Evolutionary conservation across 2,797 vertebrate species (phyloP).

Genomic region (Acrossocheilus fasciatus): DNA sequence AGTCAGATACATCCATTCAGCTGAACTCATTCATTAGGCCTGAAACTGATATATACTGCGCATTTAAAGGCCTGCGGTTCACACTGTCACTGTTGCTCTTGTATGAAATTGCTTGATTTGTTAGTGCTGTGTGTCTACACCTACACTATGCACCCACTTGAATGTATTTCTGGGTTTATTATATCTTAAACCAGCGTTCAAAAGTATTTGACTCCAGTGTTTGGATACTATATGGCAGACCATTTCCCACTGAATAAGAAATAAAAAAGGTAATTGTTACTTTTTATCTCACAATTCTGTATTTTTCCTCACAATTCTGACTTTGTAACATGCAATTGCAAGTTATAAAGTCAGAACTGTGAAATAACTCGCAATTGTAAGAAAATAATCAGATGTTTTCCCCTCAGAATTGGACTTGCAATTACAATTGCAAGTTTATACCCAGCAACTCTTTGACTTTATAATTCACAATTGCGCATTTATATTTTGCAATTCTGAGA

Average conservation of each 20-base stretch:
- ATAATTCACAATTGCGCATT: background rate
- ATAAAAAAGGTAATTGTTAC: background rate
- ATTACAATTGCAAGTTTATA: too few species aligned
- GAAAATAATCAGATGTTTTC: too few species aligned
- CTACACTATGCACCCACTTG: background rate
- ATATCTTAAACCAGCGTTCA: background rate
- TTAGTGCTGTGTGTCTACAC: background rate
- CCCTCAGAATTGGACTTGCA: too few species aligned
- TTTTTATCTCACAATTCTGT: background rate
- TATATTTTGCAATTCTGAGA: background rate
- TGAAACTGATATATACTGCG: slow-evolving; percentile 43
- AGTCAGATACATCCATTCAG: slow-evolving; percentile 22
- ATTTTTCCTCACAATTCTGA: background rate
- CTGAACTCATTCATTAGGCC: slow-evolving; percentile 44
- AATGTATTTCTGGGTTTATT: slow-evolving; percentile 1
- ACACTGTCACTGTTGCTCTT: slow-evolving; percentile 1
- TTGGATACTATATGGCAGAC: background rate
- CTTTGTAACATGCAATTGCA: background rate
- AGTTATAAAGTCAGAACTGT: too few species aligned
- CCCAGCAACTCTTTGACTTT: background rate
- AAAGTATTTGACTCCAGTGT: background rate
- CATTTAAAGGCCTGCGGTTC: slow-evolving; percentile 39
- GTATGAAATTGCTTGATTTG: background rate
- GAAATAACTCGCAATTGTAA: too few species aligned
- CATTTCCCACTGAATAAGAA: background rate